Evolutionary conservation across 64 coral and sea anemone genomes (phyloP).

Genomic region (Platygyra sinensis): DNA sequence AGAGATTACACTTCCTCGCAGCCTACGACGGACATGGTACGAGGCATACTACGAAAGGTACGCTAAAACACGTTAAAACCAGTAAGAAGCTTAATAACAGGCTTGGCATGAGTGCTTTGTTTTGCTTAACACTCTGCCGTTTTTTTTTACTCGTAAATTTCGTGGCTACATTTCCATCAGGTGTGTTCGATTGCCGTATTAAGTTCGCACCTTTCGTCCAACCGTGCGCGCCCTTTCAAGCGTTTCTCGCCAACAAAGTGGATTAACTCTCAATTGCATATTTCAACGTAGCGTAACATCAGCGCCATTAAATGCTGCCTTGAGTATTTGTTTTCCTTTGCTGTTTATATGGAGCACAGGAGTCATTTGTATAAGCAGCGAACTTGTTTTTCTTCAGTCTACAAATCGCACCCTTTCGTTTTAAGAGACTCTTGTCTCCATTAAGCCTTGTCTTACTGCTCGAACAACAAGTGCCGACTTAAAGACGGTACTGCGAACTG

Average conservation of each 20-base stretch:
- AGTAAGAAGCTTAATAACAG: background rate
- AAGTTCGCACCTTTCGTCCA: background rate
- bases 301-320: background rate
- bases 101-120: background rate
- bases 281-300: background rate
- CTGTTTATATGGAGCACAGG: conserved; percentile 2
- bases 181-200: background rate
- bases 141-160: background rate
- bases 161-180: background rate
- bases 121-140: conserved; percentile 11
- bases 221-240: background rate
- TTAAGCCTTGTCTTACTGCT: background rate
- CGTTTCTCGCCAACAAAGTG: background rate
- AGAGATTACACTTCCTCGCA: background rate
- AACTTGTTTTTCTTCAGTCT: background rate
- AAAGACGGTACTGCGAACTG: background rate
- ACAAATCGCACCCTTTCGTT: background rate
- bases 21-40: too few species aligned
- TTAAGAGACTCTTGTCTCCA: background rate
- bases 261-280: background rate
- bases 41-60: background rate
- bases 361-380: background rate
- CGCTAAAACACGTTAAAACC: background rate
- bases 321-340: conserved; percentile 9
- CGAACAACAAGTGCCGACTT: background rate